Base-by-base conservation (phyloP, 2,797 vertebrate species). In the Danionella dracula region DNA sequence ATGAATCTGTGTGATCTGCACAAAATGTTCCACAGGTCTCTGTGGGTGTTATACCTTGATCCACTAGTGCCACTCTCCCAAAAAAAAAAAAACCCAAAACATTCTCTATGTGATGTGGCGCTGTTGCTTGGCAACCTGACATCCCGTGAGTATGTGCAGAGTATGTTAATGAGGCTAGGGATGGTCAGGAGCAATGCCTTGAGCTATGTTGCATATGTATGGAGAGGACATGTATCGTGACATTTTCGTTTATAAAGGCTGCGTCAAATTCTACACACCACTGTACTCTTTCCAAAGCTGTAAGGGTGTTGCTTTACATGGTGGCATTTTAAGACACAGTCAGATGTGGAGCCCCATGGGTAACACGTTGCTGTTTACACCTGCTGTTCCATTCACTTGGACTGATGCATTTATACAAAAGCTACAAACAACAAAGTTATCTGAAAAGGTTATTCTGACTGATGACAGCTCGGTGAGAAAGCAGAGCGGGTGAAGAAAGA, bases 41-140 rank as follows among this genome's bases (percentile, higher is more conserved):
- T 45, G 50, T 48, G 65, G 58, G 34, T 66, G 35, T 8, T 13
- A 49, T 65, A 67, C 55, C 57, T 66, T 61, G 48, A 55, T 45
- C 62, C 51, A 51, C 16, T 11, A 72, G 53, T 38, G 37, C 19
- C 15, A 44, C 19, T 23, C 67, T 68, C 29, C 56, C 50, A 3
- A 8, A 35, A 35, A 31, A 31, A 31, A 66, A 59, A 49, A 60
- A 68, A 46, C 53, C 38, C 60, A 31, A 40, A 44, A 23, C 59
- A 71, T 75, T 73, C 56, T 66, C 59, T 19, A 20, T 41, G 62
- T 63, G 54, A 65, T 19, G 51, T 50, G 35, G 40, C 64, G 64
- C 71, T 68, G 73, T 78, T 78, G 73, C 76, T 51, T 71, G 72
- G 76, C 73, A 78, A 75, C 73, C 9, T 73, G 61, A 68, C 70